Base-by-base conservation (phyloP, 2,888 invertebrate genomes). In the Drosophila cognata region DNA sequence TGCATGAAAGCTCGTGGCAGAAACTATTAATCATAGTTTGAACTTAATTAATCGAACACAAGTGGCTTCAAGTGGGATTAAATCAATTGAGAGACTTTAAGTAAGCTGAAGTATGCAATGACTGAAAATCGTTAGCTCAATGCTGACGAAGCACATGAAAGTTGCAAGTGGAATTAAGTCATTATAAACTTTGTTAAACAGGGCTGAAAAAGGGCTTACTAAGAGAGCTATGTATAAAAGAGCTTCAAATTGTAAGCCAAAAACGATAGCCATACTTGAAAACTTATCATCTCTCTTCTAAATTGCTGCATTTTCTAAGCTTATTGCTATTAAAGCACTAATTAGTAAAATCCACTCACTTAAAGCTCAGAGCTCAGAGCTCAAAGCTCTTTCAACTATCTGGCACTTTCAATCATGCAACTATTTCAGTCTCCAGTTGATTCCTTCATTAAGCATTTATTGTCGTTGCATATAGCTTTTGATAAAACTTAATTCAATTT, bases 401-500 rank as follows among this genome's bases (percentile, higher is more conserved):
- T 10, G 0, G n/a, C 18, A 48, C 51, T 43, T 52, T 2, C 4
- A 29, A 7, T 25, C 18, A 41, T 28, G 11, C 21, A 58, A 35
- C 48, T 48, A 13, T 21, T 52, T 16, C 21, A n/a, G 36, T 4
- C 4, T 33, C 31, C 31, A 33, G 31, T 33, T 33, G 5, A 29
- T 36, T 25, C 13, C 13, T 36, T 61, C 25, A 21, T 46, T 25
- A 53, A 8, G 46, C 48, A 36, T 43, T 55, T 5, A 25, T 52
- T 59, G 33, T 13, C 36, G 53, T 35, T 2, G 56, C 36, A 35
- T n/a, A n/a, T 13, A 28, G 29, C 33, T 65, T 46, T 51, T 67
- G 50, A 18, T 18, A 13, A 50, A 25, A 28, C 29, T 48, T 36
- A 64, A 71, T 64, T 41, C n/a, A 50, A 60, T 65, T 53, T 73